Evolutionary conservation across 92 coral and sea anemone species (phyloP), one percentile per base, ranked within the genome.

Genomic region (Parazoanthus swiftii): DNA sequence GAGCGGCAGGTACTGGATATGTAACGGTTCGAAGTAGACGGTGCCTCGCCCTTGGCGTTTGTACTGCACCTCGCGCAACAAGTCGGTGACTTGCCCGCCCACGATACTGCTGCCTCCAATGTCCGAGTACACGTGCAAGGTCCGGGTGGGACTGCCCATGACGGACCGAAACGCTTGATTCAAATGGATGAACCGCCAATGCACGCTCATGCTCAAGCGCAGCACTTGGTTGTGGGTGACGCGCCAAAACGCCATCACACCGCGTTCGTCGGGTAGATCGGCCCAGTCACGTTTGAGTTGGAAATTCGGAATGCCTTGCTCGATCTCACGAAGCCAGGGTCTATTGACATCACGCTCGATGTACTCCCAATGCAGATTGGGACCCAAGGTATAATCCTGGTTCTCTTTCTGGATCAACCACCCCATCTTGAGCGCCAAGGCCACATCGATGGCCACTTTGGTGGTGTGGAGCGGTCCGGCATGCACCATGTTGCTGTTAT

Each of bases 11-110:
- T 77, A 77, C 59, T 77, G 77, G 20, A 85, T 25, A 8, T 74
- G 88, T 4, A 51, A 14, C 20, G 73, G 88, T 33, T 85, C 81
- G 29, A 86, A 86, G 39, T 76, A 86, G 6, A 46, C n/a, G 35
- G 54, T n/a, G 23, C 85, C 89, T 8, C 26, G 21, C 15, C 89
- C 89, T 43, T 77, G 39, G 11, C 46, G 77, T 14, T 77, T n/a
- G 58, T 38, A 86, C 18, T 42, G 37, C 21, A 86, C 78, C 8
- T 86, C 85, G 11, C 89, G 68, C 85, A 86, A 65, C 77, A 86
- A 18, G n/a, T 85, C 88, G 88, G 81, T 72, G 88, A 85, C 81
- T 72, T 85, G 88, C 16, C 88, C 88, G 81, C 88, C 88, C 80
- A 84, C 88, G 80, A 84, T 84, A 70, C 80, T 84, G 80, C 88